Evolutionary conservation across 2,888 invertebrate genomes (phyloP).

Genomic region (Papilio elwesi): DNA sequence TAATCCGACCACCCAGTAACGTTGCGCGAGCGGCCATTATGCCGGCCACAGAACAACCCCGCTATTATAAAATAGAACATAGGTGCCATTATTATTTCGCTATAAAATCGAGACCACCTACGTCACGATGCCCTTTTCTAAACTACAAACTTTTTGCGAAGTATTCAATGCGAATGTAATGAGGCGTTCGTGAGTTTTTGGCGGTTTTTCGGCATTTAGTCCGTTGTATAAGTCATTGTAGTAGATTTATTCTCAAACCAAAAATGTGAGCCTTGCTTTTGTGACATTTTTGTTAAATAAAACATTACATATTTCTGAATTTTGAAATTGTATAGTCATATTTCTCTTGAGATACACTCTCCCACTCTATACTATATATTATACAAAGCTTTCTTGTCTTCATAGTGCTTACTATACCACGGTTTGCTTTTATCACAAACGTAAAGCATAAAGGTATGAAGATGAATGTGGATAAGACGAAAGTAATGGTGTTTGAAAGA

Average conservation of each 20-base stretch:
- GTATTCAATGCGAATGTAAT: conserved; percentile 73
- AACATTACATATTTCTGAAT: neutral
- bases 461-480: no score
- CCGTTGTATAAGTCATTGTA: conserved; percentile 40
- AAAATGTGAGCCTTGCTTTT: conserved; percentile 19
- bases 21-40: conserved; percentile 60
- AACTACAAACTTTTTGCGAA: conserved; percentile 56
- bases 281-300: neutral
- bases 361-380: neutral
- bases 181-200: conserved; percentile 79
- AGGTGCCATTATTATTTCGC: conserved; percentile 77
- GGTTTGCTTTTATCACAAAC: no score
- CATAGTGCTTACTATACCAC: no score
- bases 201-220: conserved; percentile 55
- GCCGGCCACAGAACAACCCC: conserved; percentile 74
- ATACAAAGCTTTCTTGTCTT: neutral
- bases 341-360: neutral
- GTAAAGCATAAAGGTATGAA: no score
- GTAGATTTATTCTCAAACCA: conserved; percentile 11
- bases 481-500: no score
- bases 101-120: conserved; percentile 79
- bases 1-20: conserved; percentile 81
- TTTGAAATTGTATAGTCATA: neutral
- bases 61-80: conserved; percentile 76
- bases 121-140: conserved; percentile 53